These are phyloP conservation scores for Scortum barcoo DNA, from an alignment of 2,113 vertebrate genomes.

Conservation along the genomic window DNA sequence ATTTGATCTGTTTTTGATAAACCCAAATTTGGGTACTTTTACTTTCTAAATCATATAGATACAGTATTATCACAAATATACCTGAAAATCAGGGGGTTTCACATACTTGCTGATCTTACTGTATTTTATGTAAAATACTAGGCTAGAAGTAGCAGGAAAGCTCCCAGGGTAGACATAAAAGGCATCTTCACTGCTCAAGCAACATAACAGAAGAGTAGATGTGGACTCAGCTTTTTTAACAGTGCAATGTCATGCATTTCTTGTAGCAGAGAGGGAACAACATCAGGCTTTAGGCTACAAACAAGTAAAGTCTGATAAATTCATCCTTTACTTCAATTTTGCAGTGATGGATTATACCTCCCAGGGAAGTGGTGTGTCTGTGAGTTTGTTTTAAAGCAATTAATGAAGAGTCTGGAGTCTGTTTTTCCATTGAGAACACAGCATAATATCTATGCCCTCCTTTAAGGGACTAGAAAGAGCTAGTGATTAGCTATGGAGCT, in stretches of 20 bases:
- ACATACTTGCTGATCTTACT: conserved; percentile 9
- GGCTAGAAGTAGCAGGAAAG: not conserved
- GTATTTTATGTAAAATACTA: not conserved
- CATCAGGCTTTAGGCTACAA: conserved; percentile 14
- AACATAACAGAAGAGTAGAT: not conserved
- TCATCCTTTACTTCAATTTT: conserved; percentile 32
- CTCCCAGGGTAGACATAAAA: conserved; percentile 12
- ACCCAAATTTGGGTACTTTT: not conserved
- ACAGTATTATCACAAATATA: not conserved
- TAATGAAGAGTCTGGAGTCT: conserved; percentile 37
- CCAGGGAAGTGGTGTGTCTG: conserved; percentile 25
- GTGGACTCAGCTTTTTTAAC: conserved; percentile 28
- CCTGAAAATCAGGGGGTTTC: not conserved
- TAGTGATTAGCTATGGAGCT: conserved; percentile 25
- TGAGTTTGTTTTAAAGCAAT: conserved; percentile 46
- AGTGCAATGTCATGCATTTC: conserved; percentile 24
- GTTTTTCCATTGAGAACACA: conserved; percentile 33
- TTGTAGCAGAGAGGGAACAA: conserved; percentile 1
- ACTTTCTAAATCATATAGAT: not conserved
- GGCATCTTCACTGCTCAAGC: not conserved
- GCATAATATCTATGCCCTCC: conserved; percentile 30
- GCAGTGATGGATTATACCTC: conserved; percentile 45
- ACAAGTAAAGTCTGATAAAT: conserved; percentile 36
- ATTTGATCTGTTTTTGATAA: not conserved
- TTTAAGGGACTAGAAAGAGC: conserved; percentile 6